Evolutionary conservation across 2,888 invertebrate genomes (phyloP).

Genomic region (Pristionchus arcanus): DNA sequence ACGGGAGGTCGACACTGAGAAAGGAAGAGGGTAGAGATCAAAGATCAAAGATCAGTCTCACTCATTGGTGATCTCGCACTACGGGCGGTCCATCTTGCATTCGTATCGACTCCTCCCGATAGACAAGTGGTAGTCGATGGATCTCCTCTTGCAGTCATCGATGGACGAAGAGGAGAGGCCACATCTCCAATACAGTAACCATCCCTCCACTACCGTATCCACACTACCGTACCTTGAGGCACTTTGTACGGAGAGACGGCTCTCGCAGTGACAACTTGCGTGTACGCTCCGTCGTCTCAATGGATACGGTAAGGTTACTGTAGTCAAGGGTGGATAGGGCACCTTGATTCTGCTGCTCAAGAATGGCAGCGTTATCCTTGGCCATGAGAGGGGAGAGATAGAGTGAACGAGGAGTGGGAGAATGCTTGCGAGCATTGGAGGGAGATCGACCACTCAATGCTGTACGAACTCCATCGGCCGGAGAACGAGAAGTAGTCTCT

Average conservation of each 20-base stretch:
- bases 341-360: background rate
- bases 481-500: background rate
- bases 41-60: constrained; percentile 30
- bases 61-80: background rate
- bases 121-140: background rate
- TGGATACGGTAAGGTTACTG: background rate
- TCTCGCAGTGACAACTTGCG: background rate
- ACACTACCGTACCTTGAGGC: constrained; percentile 1
- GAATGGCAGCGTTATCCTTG: background rate
- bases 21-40: background rate
- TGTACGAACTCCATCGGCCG: background rate
- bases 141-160: background rate
- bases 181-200: background rate
- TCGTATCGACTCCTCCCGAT: background rate
- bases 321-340: background rate
- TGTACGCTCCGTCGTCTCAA: background rate
- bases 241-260: background rate
- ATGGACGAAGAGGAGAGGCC: background rate
- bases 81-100: background rate
- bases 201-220: background rate
- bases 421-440: background rate
- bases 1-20: constrained; percentile 21
- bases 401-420: background rate
- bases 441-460: background rate
- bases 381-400: constrained; percentile 3